Conservation (phyloP, 1,140 invertebrate species). For the Drosophila trapezifrons region DNA sequence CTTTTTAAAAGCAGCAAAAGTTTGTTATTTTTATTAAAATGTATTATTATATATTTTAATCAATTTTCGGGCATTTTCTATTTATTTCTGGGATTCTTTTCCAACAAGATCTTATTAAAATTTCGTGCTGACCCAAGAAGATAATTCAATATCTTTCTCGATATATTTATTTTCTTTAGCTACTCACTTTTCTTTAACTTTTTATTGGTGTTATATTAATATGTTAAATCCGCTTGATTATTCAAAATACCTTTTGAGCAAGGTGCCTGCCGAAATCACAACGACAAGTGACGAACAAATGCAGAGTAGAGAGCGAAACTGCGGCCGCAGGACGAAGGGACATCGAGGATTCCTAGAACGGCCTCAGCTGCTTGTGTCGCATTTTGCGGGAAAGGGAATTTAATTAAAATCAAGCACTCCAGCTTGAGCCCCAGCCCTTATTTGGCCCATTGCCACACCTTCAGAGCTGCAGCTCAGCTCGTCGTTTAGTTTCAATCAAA, state of each 20-base stretch:
- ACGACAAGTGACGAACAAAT: constrained; percentile 62
- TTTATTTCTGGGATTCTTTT: too few species aligned
- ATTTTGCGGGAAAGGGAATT: constrained; percentile 74
- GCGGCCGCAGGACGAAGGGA: constrained; percentile 19
- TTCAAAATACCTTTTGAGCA: neutral
- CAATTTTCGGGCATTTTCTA: too few species aligned
- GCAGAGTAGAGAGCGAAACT: neutral
- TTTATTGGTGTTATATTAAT: neutral
- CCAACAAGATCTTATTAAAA: too few species aligned
- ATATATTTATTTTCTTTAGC: neutral
- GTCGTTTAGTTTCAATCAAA: constrained; percentile 83
- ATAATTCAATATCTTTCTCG: neutral
- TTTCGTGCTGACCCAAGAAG: neutral
- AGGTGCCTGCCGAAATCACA: constrained; percentile 22
- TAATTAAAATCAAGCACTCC: constrained; percentile 76
- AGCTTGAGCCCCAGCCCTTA: neutral
- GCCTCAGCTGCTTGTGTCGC: constrained; percentile 71
- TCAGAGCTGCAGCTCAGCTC: constrained; percentile 37
- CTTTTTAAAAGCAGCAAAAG: too few species aligned
- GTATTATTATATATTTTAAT: too few species aligned
- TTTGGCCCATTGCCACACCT: constrained; percentile 7
- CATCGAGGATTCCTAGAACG: constrained; percentile 9
- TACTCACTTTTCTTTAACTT: neutral
- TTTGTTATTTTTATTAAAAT: too few species aligned
- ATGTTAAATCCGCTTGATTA: neutral